These are phyloP conservation scores for Apolygus lucorum DNA, from an alignment of 1,140 invertebrate genomes.

Conservation along the genomic window DNA sequence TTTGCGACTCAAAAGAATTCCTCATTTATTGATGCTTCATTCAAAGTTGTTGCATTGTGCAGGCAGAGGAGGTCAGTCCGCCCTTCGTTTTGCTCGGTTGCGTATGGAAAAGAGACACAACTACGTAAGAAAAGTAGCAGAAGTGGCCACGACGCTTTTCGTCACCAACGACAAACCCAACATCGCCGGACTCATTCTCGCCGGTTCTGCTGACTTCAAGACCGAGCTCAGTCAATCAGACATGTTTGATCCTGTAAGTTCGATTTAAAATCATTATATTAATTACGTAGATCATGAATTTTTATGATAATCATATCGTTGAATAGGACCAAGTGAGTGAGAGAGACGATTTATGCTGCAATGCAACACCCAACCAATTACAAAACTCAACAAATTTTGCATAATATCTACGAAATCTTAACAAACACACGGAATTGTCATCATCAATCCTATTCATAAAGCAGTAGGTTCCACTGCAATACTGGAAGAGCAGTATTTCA, in stretches of 20 bases:
- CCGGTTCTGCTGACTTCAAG: constrained; percentile 99
- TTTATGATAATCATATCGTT: too few species aligned
- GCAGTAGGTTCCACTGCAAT: too few species aligned
- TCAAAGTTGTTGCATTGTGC: constrained; percentile 20
- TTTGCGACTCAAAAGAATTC: background rate
- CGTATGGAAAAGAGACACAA: constrained; percentile 99
- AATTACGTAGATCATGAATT: too few species aligned
- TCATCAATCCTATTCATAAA: too few species aligned
- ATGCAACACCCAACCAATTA: too few species aligned
- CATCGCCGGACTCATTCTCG: constrained; percentile 92
- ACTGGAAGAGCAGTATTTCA: too few species aligned
- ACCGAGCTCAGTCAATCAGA: constrained; percentile 99
- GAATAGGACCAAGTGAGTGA: too few species aligned
- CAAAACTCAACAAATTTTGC: too few species aligned
- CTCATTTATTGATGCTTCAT: background rate
- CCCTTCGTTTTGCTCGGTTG: constrained; percentile 96
- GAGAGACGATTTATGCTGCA: too few species aligned
- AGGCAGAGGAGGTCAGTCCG: constrained; percentile 97
- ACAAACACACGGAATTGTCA: too few species aligned
- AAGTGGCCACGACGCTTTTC: constrained; percentile 94
- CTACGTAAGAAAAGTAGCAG: constrained; percentile 98
- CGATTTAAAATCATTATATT: background rate
- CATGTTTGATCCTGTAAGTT: constrained; percentile 97
- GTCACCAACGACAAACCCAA: constrained; percentile 97
- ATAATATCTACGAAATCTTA: too few species aligned